These are phyloP conservation scores for Pangasius mekongensis DNA, from an alignment of 2,797 vertebrate genomes.

Conservation along the genomic window DNA sequence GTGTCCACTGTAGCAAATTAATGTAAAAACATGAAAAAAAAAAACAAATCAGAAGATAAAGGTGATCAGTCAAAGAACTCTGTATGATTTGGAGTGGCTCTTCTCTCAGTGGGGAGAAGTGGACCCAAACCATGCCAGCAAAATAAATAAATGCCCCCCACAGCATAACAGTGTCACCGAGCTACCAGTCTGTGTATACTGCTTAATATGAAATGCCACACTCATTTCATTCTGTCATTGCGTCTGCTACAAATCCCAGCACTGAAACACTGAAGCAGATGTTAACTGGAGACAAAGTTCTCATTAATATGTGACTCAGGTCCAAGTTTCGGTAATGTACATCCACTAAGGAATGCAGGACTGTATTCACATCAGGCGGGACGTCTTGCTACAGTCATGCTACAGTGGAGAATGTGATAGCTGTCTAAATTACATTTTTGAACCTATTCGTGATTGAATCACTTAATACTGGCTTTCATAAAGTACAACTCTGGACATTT, in stretches of 20 bases:
- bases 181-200: not conserved
- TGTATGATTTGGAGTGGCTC: not conserved
- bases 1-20: not conserved
- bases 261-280: not conserved
- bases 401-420: not conserved
- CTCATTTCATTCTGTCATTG: not conserved
- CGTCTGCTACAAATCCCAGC: conserved; percentile 12
- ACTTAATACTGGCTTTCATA: not conserved
- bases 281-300: not conserved
- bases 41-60: not conserved
- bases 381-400: not conserved
- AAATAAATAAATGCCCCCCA: conserved; percentile 5
- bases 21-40: not conserved
- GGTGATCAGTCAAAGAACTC: not conserved
- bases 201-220: conserved; percentile 15
- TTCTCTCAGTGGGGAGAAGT: not conserved
- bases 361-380: not conserved
- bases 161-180: not conserved
- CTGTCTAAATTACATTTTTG: not conserved
- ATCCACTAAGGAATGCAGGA: not conserved
- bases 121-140: not conserved
- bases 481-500: too few species aligned
- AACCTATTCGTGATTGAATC: not conserved
- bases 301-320: conserved; percentile 17
- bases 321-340: not conserved